phyloP scores from a whole-genome alignment of 2,888 invertebrate species.

The Zaprionus lineosus region DNA sequence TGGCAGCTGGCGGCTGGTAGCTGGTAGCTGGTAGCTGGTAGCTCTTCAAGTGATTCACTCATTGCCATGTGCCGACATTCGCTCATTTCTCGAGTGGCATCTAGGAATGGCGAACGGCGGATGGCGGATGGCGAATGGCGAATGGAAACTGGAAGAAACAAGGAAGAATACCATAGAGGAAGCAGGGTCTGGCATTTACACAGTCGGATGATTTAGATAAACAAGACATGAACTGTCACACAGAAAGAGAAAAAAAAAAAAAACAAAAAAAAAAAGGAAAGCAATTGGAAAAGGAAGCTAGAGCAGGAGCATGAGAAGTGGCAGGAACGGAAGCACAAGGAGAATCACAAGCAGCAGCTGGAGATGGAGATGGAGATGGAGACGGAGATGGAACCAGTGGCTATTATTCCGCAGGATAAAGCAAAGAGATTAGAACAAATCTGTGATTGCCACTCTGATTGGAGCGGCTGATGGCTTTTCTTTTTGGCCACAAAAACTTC shows the following conservation, averaged over 20 bases:
- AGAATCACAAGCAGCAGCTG: background rate
- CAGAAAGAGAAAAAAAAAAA: slow-evolving; percentile 5
- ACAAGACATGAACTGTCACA: slow-evolving; percentile 76
- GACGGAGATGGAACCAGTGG: slow-evolving; percentile 50
- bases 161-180: slow-evolving; percentile 46
- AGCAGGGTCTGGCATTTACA: slow-evolving; percentile 71
- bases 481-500: background rate
- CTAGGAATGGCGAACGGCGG: slow-evolving; percentile 3
- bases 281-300: background rate
- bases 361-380: slow-evolving; percentile 3
- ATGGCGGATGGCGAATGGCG: too few species aligned
- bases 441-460: slow-evolving; percentile 37
- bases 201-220: slow-evolving; percentile 76
- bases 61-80: slow-evolving; percentile 60
- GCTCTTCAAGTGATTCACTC: slow-evolving; percentile 69
- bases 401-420: slow-evolving; percentile 67
- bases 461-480: slow-evolving; percentile 3
- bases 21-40: too few species aligned
- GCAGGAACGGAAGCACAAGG: background rate
- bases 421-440: slow-evolving; percentile 64
- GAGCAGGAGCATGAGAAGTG: background rate
- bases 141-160: too few species aligned
- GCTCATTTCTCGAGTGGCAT: slow-evolving; percentile 36
- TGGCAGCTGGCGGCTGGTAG: too few species aligned
- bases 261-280: background rate